Evolutionary conservation across 2,888 invertebrate genomes (phyloP).

Genomic region (Epinotia nisella): DNA sequence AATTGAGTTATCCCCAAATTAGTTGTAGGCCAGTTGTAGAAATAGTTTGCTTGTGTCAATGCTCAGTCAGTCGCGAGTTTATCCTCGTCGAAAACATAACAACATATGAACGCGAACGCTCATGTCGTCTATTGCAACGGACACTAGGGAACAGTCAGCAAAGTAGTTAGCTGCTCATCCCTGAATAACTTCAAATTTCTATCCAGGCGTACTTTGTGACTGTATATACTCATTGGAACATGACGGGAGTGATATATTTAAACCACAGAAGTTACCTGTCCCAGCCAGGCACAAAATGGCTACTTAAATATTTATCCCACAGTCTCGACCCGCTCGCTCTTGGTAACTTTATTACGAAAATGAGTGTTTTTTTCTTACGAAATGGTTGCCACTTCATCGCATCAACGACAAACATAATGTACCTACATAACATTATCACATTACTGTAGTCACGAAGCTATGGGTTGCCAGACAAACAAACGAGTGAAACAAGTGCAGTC

Average conservation of each 20-base stretch:
- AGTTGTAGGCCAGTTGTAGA: constrained; percentile 21
- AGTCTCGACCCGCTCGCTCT: too few species aligned
- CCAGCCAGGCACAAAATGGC: neutral
- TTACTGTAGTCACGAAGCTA: constrained; percentile 44
- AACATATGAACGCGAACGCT: too few species aligned
- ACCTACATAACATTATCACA: neutral
- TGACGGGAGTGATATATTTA: neutral
- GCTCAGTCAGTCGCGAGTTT: neutral
- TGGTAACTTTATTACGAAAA: neutral
- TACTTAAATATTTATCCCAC: too few species aligned
- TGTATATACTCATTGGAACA: neutral
- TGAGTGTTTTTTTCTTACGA: neutral
- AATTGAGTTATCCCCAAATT: constrained; percentile 42
- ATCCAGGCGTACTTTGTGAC: neutral
- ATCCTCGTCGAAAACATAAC: neutral
- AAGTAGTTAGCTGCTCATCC: neutral
- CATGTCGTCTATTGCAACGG: neutral
- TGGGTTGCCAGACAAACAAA: constrained; percentile 50
- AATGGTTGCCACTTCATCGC: neutral
- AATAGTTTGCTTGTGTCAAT: constrained; percentile 20
- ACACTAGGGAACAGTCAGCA: neutral
- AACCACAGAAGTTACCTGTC: neutral
- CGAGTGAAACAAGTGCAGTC: constrained; percentile 53
- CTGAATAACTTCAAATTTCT: too few species aligned
- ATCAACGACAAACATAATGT: neutral